Percentiles rank a stretch among this genome's conserved stretches.
These are phyloP conservation scores for Merops nubicus DNA, from an alignment of 2,113 vertebrate species.

Conservation along the genomic window DNA sequence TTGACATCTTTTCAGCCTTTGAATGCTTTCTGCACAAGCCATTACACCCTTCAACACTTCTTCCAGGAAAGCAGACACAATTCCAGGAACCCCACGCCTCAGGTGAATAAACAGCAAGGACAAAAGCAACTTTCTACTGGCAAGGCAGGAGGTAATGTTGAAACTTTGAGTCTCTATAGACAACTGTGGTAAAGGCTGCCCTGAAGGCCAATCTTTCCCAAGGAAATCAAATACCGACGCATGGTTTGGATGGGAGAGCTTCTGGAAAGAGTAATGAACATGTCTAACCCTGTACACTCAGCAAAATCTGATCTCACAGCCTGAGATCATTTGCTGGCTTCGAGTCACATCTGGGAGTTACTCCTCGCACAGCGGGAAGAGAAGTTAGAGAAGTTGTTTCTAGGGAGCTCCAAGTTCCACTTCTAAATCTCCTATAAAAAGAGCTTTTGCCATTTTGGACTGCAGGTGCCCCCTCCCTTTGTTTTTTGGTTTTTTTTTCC, in stretches of 20 bases:
- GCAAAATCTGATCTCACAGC: constrained; percentile 59
- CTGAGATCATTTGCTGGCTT: constrained; percentile 59
- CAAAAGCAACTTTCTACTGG: background rate
- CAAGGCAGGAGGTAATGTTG: background rate
- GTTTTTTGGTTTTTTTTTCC: background rate
- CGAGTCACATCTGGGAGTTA: background rate
- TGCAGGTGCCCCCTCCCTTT: constrained; percentile 19
- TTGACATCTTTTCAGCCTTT: background rate
- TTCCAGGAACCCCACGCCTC: constrained; percentile 52
- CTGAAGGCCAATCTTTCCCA: background rate
- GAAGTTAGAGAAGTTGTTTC: background rate
- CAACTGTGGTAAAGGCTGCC: background rate
- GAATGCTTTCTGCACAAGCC: constrained; percentile 1
- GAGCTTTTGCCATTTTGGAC: background rate
- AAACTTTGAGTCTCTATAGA: background rate
- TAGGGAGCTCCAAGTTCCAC: constrained; percentile 1
- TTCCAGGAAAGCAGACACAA: constrained; percentile 18
- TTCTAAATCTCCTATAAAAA: background rate
- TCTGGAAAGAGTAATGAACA: background rate
- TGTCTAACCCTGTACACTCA: background rate
- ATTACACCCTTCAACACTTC: background rate
- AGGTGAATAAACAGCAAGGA: background rate
- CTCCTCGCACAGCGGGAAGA: background rate
- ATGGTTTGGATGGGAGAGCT: background rate
- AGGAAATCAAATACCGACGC: constrained; percentile 4